Conservation (phyloP, 2,113 vertebrate species). For the Corvus cornix region DNA sequence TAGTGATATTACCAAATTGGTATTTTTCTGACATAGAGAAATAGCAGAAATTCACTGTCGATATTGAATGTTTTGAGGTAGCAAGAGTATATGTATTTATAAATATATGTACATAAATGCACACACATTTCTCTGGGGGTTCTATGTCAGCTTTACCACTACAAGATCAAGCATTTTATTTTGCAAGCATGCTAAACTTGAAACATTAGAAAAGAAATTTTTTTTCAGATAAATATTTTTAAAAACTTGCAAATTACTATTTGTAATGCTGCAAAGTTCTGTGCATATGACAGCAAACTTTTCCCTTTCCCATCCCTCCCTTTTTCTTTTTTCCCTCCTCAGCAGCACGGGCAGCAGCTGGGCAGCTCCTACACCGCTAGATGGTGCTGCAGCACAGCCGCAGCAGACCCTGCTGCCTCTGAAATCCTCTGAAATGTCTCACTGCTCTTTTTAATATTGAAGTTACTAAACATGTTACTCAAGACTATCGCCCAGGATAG, state of each 20-base stretch:
- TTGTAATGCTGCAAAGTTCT: background rate
- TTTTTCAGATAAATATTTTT: background rate
- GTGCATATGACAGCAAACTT: background rate
- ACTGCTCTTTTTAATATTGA: fast-evolving
- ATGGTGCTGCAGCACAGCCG: slow-evolving; percentile 64
- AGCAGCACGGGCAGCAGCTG: background rate
- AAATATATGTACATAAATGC: background rate
- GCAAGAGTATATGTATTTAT: background rate
- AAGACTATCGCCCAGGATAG: background rate
- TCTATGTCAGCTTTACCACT: background rate
- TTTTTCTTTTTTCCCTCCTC: fast-evolving
- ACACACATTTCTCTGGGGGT: background rate
- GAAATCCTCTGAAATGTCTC: background rate
- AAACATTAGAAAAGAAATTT: fast-evolving
- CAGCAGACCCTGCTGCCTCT: background rate
- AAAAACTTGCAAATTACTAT: fast-evolving
- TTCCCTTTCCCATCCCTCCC: background rate
- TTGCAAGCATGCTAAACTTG: background rate
- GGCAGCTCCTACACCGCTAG: slow-evolving; percentile 49
- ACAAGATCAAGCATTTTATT: background rate
- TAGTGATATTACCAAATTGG: background rate
- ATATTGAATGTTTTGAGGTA: background rate
- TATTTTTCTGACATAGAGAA: background rate
- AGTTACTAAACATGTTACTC: background rate
- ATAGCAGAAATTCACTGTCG: background rate